Conservation (phyloP, 2,797 vertebrate species). For the Xerus rutilus region DNA sequence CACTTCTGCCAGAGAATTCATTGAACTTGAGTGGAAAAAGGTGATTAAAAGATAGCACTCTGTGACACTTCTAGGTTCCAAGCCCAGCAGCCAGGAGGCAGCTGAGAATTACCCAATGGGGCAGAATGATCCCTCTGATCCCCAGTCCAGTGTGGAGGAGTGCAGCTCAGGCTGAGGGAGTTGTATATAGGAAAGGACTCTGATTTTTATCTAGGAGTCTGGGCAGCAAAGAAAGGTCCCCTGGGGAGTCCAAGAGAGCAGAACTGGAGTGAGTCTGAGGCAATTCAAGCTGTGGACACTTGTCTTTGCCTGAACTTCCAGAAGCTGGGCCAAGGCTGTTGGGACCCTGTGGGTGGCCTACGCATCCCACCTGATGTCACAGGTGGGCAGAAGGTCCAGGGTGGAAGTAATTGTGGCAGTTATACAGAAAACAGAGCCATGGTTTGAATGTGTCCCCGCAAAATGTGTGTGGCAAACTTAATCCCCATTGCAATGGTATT, state of each 20-base stretch:
- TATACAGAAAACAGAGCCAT: not conserved
- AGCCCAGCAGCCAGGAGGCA: not conserved
- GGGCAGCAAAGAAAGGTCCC: not conserved
- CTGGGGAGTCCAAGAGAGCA: not conserved
- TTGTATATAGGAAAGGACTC: not conserved
- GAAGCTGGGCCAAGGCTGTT: not conserved
- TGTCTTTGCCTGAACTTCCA: not conserved
- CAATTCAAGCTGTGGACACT: not conserved
- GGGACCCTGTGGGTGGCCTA: not conserved
- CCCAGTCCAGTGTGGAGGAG: not conserved
- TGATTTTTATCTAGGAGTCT: not conserved
- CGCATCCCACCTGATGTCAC: not conserved
- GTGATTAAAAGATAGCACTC: conserved; percentile 45
- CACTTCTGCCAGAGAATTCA: conserved; percentile 8
- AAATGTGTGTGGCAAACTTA: not conserved
- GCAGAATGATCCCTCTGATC: not conserved
- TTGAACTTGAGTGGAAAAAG: conserved; percentile 41
- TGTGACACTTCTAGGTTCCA: not conserved
- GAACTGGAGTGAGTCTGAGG: not conserved
- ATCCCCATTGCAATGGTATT: not conserved
- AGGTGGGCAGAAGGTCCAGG: not conserved
- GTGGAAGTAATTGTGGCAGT: not conserved
- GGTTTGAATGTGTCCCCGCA: not conserved
- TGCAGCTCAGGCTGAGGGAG: not conserved
- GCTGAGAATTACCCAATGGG: not conserved